Conservation (phyloP, 2,888 invertebrate species). For the Noctua janthe region DNA sequence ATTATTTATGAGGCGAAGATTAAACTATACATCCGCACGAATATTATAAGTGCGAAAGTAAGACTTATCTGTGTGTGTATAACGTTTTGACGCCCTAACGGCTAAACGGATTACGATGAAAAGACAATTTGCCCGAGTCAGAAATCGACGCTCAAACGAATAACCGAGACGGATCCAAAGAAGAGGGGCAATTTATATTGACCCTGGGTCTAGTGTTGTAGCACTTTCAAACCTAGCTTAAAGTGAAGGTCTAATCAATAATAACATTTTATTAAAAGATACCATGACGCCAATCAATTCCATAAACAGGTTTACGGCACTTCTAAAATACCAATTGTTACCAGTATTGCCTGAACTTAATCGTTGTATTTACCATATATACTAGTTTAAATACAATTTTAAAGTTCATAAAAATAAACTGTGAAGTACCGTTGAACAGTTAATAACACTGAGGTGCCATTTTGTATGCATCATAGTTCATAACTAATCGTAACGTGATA, state of each 20-base stretch:
- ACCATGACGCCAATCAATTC: not conserved
- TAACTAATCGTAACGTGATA: no score
- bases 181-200: not conserved
- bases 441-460: no score
- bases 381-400: no score
- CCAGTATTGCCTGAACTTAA: not conserved
- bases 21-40: not conserved
- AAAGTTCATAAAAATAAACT: no score
- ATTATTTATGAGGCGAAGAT: not conserved
- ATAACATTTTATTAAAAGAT: not conserved
- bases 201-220: no score
- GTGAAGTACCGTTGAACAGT: no score
- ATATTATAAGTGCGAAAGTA: slow-evolving; percentile 1
- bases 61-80: not conserved
- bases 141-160: not conserved
- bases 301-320: not conserved
- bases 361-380: no score
- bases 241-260: not conserved
- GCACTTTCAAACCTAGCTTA: no score
- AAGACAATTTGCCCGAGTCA: not conserved
- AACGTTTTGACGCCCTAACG: not conserved
- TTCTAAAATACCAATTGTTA: not conserved
- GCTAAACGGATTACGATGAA: not conserved
- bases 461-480: no score
- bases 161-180: not conserved